phyloP scores from a whole-genome alignment of 1,140 invertebrate genomes.

The Musca vetustissima region DNA sequence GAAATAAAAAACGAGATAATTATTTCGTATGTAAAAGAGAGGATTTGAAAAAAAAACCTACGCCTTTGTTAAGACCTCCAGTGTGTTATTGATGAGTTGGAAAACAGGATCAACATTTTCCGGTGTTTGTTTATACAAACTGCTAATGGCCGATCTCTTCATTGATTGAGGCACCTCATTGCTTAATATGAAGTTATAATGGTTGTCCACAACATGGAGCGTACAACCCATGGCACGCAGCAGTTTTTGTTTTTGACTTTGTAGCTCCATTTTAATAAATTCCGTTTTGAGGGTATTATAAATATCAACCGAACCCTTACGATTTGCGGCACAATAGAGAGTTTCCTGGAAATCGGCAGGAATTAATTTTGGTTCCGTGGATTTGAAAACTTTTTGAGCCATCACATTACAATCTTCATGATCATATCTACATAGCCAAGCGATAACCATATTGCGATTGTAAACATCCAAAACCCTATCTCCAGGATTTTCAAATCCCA shows the following conservation, averaged over 20 bases:
- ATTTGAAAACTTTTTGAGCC: conserved; percentile 26
- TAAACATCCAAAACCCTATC: conserved; percentile 44
- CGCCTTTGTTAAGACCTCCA: conserved; percentile 31
- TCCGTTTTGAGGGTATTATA: conserved; percentile 20
- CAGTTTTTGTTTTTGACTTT: conserved; percentile 31
- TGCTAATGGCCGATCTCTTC: conserved; percentile 43
- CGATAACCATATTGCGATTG: conserved; percentile 49
- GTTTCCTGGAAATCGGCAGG: conserved; percentile 60
- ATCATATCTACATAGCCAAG: conserved; percentile 59
- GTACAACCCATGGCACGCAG: conserved; percentile 41
- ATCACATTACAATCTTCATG: conserved; percentile 53
- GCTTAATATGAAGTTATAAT: conserved; percentile 32
- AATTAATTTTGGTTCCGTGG: neutral
- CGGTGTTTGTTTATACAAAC: conserved; percentile 52
- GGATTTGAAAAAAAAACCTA: no score
- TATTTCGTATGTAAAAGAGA: no score
- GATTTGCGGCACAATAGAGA: conserved; percentile 61
- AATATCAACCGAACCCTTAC: conserved; percentile 50
- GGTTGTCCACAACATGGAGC: conserved; percentile 23
- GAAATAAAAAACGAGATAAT: conserved; percentile 25
- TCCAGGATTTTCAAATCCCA: conserved; percentile 30
- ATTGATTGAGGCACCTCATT: neutral
- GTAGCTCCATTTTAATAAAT: conserved; percentile 25
- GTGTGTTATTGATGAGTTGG: conserved; percentile 30
- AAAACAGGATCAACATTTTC: conserved; percentile 46